A percentile compares a stretch with the other conserved stretches of the same genome.
These are phyloP conservation scores for Psittacula echo DNA, from an alignment of 2,797 vertebrate species.

Conservation along the genomic window DNA sequence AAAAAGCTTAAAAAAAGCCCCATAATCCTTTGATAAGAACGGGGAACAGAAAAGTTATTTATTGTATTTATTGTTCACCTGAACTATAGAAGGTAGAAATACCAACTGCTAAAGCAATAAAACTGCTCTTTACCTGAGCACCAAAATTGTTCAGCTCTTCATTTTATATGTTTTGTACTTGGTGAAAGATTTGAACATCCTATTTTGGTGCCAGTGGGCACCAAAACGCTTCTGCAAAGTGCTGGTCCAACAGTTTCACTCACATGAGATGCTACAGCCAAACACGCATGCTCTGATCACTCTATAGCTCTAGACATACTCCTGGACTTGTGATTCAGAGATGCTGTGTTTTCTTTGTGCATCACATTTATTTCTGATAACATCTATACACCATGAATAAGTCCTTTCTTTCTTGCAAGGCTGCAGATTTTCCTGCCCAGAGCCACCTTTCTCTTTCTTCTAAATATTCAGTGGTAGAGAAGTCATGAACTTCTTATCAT, in stretches of 20 bases:
- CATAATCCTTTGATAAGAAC: not conserved
- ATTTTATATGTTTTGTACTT: not conserved
- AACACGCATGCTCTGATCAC: not conserved
- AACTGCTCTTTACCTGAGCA: not conserved
- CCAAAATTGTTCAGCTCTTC: not conserved
- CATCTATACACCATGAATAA: not conserved
- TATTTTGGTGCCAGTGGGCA: not conserved
- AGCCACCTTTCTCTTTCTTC: not conserved
- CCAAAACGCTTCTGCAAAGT: not conserved
- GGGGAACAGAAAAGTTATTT: constrained; percentile 27
- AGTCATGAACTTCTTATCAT: not conserved
- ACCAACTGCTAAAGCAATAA: constrained; percentile 19
- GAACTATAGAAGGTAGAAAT: not conserved
- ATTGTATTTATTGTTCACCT: constrained; percentile 64
- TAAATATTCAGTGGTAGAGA: not conserved
- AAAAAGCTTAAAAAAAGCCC: not conserved
- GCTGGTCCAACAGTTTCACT: not conserved
- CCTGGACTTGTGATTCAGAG: not conserved
- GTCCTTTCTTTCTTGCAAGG: not conserved
- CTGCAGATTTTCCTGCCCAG: not conserved
- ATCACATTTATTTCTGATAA: not conserved
- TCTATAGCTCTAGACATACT: not conserved
- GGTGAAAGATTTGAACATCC: not conserved
- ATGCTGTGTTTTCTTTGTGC: not conserved
- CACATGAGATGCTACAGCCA: not conserved